Conservation (phyloP, 2,113 vertebrate genomes). For the Glaucidium brasilianum region DNA sequence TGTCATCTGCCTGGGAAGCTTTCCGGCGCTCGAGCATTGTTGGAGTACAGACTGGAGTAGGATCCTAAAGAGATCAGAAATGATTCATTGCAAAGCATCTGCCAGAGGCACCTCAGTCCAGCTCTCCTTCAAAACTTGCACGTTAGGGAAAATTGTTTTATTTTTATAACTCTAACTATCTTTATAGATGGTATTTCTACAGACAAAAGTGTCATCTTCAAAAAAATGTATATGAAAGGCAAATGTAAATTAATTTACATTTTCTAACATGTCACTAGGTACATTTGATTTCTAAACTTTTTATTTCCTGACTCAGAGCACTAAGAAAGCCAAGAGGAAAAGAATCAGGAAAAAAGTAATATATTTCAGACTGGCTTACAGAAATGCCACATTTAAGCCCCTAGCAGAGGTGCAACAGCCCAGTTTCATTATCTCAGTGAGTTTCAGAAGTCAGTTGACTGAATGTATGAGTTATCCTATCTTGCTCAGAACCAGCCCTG, state of each 20-base stretch:
- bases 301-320: neutral
- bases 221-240: neutral
- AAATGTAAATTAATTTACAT: neutral
- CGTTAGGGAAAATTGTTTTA: neutral
- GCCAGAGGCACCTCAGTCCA: neutral
- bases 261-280: neutral
- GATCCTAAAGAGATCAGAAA: slow-evolving; percentile 72
- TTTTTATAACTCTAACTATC: neutral
- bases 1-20: slow-evolving; percentile 60
- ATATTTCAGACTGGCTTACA: neutral
- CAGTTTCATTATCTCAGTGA: neutral
- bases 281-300: neutral
- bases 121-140: neutral
- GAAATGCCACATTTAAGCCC: neutral
- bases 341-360: neutral
- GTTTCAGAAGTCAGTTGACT: neutral
- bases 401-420: neutral
- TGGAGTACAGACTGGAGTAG: slow-evolving; percentile 89
- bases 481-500: neutral
- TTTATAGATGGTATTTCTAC: neutral
- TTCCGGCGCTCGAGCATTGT: slow-evolving; percentile 84
- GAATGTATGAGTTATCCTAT: neutral
- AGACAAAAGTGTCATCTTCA: neutral
- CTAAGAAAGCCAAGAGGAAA: neutral
- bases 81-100: neutral